Evolutionary conservation across 2,888 invertebrate genomes (phyloP), one percentile per base, ranked within the genome.

Genomic region (Clanis bilineata): DNA sequence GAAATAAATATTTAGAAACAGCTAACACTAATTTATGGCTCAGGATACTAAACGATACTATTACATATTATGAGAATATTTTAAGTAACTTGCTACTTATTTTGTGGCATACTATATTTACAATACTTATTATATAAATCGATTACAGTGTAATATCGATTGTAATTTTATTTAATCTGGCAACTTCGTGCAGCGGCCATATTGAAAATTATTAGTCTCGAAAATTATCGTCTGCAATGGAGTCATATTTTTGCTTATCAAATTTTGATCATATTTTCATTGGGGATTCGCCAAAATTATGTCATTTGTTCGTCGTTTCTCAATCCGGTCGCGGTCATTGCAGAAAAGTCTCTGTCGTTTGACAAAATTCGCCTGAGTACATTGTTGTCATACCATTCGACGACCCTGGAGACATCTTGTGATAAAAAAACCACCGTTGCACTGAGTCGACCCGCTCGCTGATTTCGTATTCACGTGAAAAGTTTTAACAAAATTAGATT

Each of bases 341-440:
- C 87, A 90, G 85, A 89, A 91, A 90, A 87, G 76, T 82, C 73
- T 86, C 86, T 71, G 77, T 86, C 82, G 92, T 92, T 90, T 92
- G 92, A 92, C 92, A 80, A 88, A 85, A 86, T 90, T 82, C 79
- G 85, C 78, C 67, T 86, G 85, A 88, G 84, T 74, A 75, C 83
- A 79, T 86, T 85, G 83, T 85, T 88, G 80, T 79, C 82, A 76
- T 80, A 77, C 79, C 82, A 79, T 78, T 80, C 76, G 86, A 83
- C 92, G 88, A 91, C 83, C 82, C 86, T 85, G 92, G 92, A 90
- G 92, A 92, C 92, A 91, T 92, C 92, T 92, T 90, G 92, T 88
- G 91, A 85, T 88, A 84, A 80, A 87, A 88, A 82, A 80, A 51
- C 79, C 82, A 81, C 77, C 79, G 81, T 83, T 85, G 84, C 88